Evolutionary conservation across 2,888 invertebrate species (phyloP).

Genomic region (Polylopha cassiicola): DNA sequence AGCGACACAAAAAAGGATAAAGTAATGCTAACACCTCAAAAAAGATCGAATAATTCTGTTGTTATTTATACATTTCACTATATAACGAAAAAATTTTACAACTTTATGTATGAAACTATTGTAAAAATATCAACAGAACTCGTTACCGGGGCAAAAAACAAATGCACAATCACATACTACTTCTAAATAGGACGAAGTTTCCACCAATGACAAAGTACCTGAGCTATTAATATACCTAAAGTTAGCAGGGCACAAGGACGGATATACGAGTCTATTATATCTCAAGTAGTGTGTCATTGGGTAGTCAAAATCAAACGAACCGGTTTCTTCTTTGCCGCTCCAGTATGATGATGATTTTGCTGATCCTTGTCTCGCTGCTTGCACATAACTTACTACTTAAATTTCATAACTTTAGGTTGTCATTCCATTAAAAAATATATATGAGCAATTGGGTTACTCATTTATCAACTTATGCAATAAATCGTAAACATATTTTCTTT

Average conservation of each 20-base stretch:
- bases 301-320: constrained; percentile 52
- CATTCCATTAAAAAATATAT: not conserved
- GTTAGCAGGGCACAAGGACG: too few species aligned
- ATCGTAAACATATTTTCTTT: not conserved
- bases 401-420: constrained; percentile 21
- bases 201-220: too few species aligned
- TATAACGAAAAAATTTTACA: not conserved
- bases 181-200: constrained; percentile 26
- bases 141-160: constrained; percentile 46
- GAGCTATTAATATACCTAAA: too few species aligned
- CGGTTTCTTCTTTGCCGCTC: constrained; percentile 72
- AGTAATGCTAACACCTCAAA: constrained; percentile 43
- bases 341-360: constrained; percentile 67
- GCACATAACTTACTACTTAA: constrained; percentile 66
- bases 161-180: constrained; percentile 64
- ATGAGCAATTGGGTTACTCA: too few species aligned
- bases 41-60: constrained; percentile 38
- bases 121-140: constrained; percentile 46
- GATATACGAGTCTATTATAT: not conserved
- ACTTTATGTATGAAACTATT: constrained; percentile 11
- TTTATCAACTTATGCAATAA: too few species aligned
- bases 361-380: constrained; percentile 73
- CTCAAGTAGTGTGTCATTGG: constrained; percentile 23
- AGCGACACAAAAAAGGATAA: constrained; percentile 43
- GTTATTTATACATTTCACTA: constrained; percentile 24